Percentiles rank a stretch among this genome's conserved stretches.
These are phyloP conservation scores for Xanthia togata DNA, from an alignment of 2,888 invertebrate species.

Conservation along the genomic window DNA sequence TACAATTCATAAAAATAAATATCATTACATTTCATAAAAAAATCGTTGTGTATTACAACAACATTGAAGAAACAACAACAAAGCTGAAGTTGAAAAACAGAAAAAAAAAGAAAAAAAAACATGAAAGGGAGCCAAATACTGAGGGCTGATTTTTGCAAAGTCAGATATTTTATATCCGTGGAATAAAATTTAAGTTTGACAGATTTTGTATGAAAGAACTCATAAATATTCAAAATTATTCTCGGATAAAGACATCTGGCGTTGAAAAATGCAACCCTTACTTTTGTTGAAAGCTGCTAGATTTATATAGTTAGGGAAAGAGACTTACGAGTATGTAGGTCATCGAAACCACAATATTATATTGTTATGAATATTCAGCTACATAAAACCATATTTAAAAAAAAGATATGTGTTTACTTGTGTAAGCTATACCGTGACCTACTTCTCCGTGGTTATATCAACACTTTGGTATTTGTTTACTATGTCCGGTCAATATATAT, in stretches of 20 bases:
- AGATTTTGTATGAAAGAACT: background rate
- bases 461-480: slow-evolving; percentile 43
- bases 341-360: background rate
- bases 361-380: slow-evolving; percentile 9
- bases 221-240: background rate
- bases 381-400: slow-evolving; percentile 2
- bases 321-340: too few species aligned
- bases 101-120: too few species aligned
- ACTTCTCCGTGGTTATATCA: slow-evolving; percentile 37
- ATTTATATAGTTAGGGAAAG: background rate
- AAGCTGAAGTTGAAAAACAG: background rate
- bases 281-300: background rate
- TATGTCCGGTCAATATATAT: slow-evolving; percentile 25
- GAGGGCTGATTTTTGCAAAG: background rate
- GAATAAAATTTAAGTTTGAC: background rate
- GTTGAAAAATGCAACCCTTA: background rate
- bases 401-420: background rate
- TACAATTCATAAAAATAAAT: too few species aligned
- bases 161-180: background rate
- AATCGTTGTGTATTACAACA: background rate
- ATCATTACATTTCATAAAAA: background rate
- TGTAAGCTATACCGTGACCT: slow-evolving; percentile 42
- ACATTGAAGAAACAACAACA: too few species aligned
- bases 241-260: background rate
- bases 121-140: background rate